Evolutionary conservation across 2,888 invertebrate species (phyloP).

Genomic region (Cremastinae sp.): DNA sequence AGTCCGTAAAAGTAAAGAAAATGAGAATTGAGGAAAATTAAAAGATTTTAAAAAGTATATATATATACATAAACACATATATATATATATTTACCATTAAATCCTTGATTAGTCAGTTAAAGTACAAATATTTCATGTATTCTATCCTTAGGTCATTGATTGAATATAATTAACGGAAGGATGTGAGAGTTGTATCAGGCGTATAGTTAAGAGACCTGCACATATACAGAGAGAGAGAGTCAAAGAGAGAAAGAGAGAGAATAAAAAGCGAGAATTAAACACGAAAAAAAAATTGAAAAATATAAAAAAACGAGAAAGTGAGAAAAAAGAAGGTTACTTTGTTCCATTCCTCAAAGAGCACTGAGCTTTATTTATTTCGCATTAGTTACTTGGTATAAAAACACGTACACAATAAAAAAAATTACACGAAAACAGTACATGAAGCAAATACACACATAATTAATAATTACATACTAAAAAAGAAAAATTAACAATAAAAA

Average conservation of each 20-base stretch:
- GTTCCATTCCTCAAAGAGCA: constrained; percentile 75
- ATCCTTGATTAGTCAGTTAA: constrained; percentile 89
- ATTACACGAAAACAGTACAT: no score
- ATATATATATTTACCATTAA: constrained; percentile 69
- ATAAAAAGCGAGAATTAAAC: neutral
- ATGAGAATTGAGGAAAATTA: constrained; percentile 64
- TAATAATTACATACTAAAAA: constrained; percentile 50
- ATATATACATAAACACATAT: constrained; percentile 60
- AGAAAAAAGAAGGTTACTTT: constrained; percentile 67
- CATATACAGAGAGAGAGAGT: constrained; percentile 31
- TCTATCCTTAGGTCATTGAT: constrained; percentile 77
- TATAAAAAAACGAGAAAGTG: constrained; percentile 20
- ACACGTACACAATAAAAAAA: constrained; percentile 45
- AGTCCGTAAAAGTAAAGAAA: constrained; percentile 46
- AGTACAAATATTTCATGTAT: constrained; percentile 89
- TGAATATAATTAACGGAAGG: constrained; percentile 65
- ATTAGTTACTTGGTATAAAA: constrained; percentile 70
- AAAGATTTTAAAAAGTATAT: constrained; percentile 44
- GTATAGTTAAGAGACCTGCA: constrained; percentile 61
- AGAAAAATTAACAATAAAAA: constrained; percentile 42
- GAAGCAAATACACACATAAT: no score
- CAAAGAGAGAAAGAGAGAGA: constrained; percentile 14
- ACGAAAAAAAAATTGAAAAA: neutral
- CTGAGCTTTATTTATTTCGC: constrained; percentile 67
- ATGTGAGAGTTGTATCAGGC: constrained; percentile 62